These are phyloP conservation scores for Dione vanillae DNA, from an alignment of 2,888 invertebrate species.

Conservation along the genomic window DNA sequence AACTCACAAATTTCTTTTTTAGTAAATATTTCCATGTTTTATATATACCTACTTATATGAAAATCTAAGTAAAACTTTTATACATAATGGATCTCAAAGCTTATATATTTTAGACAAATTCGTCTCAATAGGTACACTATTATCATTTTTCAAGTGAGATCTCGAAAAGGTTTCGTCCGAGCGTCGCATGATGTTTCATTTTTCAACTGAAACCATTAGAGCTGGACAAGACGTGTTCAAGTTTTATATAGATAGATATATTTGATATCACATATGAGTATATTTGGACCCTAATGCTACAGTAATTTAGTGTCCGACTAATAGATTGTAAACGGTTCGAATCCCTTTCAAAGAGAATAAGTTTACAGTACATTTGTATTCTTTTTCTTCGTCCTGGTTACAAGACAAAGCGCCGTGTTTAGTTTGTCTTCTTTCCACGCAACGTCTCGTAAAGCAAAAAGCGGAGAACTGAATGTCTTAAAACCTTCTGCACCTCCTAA, in stretches of 20 bases:
- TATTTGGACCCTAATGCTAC: too few relatives aligned
- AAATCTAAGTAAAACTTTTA: too few relatives aligned
- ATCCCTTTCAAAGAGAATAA: too few relatives aligned
- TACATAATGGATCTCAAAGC: background rate
- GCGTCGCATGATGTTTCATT: slow-evolving; percentile 17
- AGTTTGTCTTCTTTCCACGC: too few relatives aligned
- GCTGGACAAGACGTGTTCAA: slow-evolving; percentile 15
- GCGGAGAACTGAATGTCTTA: background rate
- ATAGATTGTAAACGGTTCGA: too few relatives aligned
- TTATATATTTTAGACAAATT: slow-evolving; percentile 10
- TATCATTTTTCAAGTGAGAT: slow-evolving; percentile 16
- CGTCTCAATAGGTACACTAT: slow-evolving; percentile 10
- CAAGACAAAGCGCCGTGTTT: too few relatives aligned
- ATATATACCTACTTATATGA: too few relatives aligned
- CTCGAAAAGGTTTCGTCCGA: slow-evolving; percentile 22
- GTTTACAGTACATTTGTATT: too few relatives aligned
- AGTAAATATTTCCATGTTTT: too few relatives aligned
- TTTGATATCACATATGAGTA: background rate
- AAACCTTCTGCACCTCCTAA: too few relatives aligned
- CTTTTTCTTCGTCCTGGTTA: background rate
- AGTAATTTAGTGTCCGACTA: too few relatives aligned
- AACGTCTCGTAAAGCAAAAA: background rate
- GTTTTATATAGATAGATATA: slow-evolving; percentile 7
- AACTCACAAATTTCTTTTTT: too few relatives aligned
- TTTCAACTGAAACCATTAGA: slow-evolving; percentile 21